Base-by-base conservation (phyloP, 2,888 invertebrate genomes). In the Dryobota labecula region DNA sequence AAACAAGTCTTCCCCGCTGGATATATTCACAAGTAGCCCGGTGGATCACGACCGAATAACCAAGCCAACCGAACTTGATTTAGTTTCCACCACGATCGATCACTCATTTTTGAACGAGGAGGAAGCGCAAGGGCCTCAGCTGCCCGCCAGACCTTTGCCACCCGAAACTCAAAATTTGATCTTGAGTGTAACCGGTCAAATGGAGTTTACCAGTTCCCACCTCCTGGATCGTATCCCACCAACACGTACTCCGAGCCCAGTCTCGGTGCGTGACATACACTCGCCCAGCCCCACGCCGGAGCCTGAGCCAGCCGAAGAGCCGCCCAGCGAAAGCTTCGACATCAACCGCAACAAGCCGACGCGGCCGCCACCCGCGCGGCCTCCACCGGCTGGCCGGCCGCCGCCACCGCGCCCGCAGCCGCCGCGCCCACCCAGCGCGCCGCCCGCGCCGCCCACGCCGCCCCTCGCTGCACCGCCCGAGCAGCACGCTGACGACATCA, bases 141-240 rank as follows among this genome's bases (percentile, higher is more conserved):
- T 96, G 51, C 94, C 96, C 0, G 90, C 96, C 4, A 97, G 97
- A 24, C 97, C 97, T 7, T 96, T 98, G 33, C 97, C 98, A 0
- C 97, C 97, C 78, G 98, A 98, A 92, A 98, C 98, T 0, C 98
- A 98, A 94, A 98, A 98, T 89, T 95, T 99, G 33, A 97, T 98
- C 61, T 96, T 98, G 83, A 98, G 98, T 45, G 98, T 98, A 1
- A 98, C 98, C 49, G 98, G 98, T 2, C 98, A 98, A 70, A 97
- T 98, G 97, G 98, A 99, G 88, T 98, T 98, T 63, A 98, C 98
- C 0, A 98, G 98, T 85, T 97, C 98, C 6, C 98, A 98, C 89
- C 94, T 99, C 66, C 92, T 98, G 70, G 98, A 98, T 84, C 97
- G 98, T 74, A 97, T 98, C 76, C 98, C 98, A 65, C 98, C 97